Base-by-base conservation (phyloP, 2,888 invertebrate species). In the Geotrupes spiniger region DNA sequence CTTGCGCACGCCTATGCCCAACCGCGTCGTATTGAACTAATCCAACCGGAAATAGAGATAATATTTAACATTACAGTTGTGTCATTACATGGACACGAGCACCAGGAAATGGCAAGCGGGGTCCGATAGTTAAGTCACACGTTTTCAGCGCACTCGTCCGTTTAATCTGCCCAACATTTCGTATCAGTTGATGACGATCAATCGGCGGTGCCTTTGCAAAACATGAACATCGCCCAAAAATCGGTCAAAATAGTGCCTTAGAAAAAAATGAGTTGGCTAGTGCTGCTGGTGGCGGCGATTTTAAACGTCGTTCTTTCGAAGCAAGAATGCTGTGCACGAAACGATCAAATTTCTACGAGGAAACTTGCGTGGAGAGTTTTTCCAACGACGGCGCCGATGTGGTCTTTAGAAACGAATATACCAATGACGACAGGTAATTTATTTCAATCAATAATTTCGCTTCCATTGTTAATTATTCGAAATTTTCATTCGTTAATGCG, bases 11-110 rank as follows among this genome's bases (percentile, higher is more conserved):
- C n/a, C n/a, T n/a, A n/a, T n/a, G n/a, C n/a, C n/a, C n/a, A n/a
- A n/a, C 3, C 21, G 3, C 21, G 21, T 6, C 6, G 21, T 4
- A 21, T 21, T 6, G 6, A 21, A 63, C 48, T 58, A 70, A 69
- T 68, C 70, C 63, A 71, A 63, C 69, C 70, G 68, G 63, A 69
- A 69, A 68, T 60, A 51, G 36, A 54, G 65, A 63, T 70, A 70
- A 69, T 71, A 69, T 66, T 69, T 63, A 66, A 61, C 65, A 68
- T 70, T 69, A 69, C 58, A 49, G 49, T 46, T 52, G 59, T 59
- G 57, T 62, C 61, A 65, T 66, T 66, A 66, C 57, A 59, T 58
- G 63, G 59, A 49, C 58, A 56, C 50, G 43, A 51, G 40, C 53
- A 57, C 50, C 55, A 54, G 56, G 51, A 51, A 12, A 40, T 27